These are phyloP conservation scores for Trachymyrmex cornetzi DNA, from an alignment of 1,140 invertebrate species.

Conservation along the genomic window DNA sequence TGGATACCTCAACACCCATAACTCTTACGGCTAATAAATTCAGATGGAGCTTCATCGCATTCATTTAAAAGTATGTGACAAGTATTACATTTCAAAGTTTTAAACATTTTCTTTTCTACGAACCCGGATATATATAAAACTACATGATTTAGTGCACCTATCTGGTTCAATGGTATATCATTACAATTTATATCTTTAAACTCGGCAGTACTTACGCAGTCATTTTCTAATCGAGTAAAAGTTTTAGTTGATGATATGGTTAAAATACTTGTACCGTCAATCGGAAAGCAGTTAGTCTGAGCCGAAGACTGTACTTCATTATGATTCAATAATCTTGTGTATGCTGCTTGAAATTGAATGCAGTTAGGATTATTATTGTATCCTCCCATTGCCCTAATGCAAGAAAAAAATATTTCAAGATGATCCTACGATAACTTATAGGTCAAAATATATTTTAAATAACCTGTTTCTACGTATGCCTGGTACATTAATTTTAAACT, in stretches of 20 bases:
- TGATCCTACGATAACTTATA: background rate
- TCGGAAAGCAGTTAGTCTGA: background rate
- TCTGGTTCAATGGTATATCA: too few relatives aligned
- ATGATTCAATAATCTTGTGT: constrained; percentile 1
- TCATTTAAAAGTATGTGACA: too few relatives aligned
- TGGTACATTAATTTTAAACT: background rate
- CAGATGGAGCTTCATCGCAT: too few relatives aligned
- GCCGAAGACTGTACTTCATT: background rate
- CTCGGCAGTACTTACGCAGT: too few relatives aligned
- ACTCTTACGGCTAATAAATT: too few relatives aligned
- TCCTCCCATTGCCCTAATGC: background rate
- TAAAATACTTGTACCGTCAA: background rate
- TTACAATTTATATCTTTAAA: too few relatives aligned
- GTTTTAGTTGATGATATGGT: background rate
- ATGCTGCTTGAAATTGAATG: background rate
- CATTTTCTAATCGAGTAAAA: too few relatives aligned
- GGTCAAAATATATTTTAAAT: background rate
- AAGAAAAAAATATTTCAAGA: constrained; percentile 12
- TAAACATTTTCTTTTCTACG: too few relatives aligned
- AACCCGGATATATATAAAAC: too few relatives aligned
- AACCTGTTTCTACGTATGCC: background rate
- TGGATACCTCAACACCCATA: too few relatives aligned
- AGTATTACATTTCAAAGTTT: too few relatives aligned
- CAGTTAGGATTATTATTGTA: constrained; percentile 11
- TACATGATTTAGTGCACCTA: too few relatives aligned